Conservation (phyloP, 2,113 vertebrate genomes). For the Vulpes ferrilata region DNA sequence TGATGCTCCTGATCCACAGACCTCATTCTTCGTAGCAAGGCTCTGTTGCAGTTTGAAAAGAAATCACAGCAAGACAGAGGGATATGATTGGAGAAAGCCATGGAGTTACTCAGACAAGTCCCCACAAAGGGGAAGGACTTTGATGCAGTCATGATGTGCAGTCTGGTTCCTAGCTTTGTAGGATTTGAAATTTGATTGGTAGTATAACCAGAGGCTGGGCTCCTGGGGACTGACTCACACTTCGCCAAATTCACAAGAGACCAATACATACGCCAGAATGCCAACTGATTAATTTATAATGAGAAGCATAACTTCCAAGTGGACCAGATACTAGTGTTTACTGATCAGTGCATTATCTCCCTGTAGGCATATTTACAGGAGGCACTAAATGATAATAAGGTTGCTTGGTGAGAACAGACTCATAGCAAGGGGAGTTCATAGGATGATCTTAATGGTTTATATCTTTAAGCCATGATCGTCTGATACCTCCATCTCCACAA, state of each 20-base stretch:
- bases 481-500: conserved; percentile 6
- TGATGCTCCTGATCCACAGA: neutral
- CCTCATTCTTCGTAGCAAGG: conserved; percentile 4
- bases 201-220: conserved; percentile 51
- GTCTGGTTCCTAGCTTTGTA: conserved; percentile 56
- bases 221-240: conserved; percentile 71
- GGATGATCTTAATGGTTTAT: conserved; percentile 60
- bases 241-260: conserved; percentile 75
- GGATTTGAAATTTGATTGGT: conserved; percentile 72
- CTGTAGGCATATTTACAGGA: conserved; percentile 72
- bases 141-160: conserved; percentile 46
- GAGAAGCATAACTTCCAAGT: conserved; percentile 78
- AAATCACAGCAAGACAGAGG: neutral
- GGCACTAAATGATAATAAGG: conserved; percentile 74
- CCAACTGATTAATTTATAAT: conserved; percentile 81
- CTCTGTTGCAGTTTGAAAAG: conserved; percentile 31
- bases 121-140: conserved; percentile 45
- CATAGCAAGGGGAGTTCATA: conserved; percentile 46
- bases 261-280: conserved; percentile 71
- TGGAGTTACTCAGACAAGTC: conserved; percentile 31
- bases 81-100: neutral
- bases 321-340: conserved; percentile 72
- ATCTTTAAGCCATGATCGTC: conserved; percentile 10
- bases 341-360: conserved; percentile 72
- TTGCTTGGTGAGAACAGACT: conserved; percentile 68